Evolutionary conservation across 2,113 vertebrate genomes (phyloP).

Genomic region (Lamprotornis superbus): DNA sequence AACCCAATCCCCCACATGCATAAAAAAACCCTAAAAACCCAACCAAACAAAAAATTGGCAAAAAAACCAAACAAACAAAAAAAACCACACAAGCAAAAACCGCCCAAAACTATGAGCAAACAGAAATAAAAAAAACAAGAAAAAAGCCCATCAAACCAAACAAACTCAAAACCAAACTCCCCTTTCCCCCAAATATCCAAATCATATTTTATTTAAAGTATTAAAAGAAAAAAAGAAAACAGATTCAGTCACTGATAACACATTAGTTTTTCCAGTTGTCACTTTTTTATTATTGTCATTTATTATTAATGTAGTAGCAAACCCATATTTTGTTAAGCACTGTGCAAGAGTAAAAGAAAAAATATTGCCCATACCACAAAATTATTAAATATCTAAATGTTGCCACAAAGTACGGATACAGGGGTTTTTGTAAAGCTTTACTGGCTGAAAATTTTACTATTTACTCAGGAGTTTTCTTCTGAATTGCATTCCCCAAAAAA

Average conservation of each 20-base stretch:
- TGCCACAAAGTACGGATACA: background rate
- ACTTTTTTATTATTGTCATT: background rate
- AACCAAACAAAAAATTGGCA: no score
- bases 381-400: background rate
- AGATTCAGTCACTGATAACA: background rate
- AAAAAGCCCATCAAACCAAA: background rate
- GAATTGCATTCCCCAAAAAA: slow-evolving; percentile 46
- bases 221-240: background rate
- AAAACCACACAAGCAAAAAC: no score
- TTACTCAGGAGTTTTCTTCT: slow-evolving; percentile 4
- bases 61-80: no score
- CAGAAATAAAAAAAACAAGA: background rate
- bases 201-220: background rate
- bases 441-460: background rate
- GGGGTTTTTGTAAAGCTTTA: background rate
- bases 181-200: accelerated
- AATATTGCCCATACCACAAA: background rate
- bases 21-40: background rate
- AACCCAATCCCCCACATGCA: accelerated
- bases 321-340: background rate
- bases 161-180: background rate
- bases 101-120: background rate
- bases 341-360: background rate
- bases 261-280: background rate
- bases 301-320: background rate